These are phyloP conservation scores for Pandemis cinnamomeana DNA, from an alignment of 2,888 invertebrate genomes.

Conservation along the genomic window DNA sequence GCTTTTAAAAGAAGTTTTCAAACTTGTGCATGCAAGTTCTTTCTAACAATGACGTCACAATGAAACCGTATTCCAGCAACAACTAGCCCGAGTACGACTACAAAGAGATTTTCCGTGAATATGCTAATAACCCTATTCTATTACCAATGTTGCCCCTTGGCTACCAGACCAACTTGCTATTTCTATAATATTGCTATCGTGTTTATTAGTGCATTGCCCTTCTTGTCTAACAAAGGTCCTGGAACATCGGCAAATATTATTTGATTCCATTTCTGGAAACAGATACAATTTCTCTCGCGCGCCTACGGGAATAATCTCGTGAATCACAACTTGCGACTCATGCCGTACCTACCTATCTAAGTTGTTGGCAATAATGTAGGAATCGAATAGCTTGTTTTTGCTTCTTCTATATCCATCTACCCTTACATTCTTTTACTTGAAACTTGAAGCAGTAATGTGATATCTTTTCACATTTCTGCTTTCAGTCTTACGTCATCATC, in stretches of 20 bases:
- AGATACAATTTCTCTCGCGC: conserved; percentile 62
- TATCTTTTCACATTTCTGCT: background rate
- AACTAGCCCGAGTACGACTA: conserved; percentile 8
- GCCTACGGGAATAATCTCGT: conserved; percentile 69
- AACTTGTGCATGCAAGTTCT: background rate
- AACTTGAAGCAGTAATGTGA: background rate
- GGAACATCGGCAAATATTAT: conserved; percentile 54
- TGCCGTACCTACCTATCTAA: conserved; percentile 11
- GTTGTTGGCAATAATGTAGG: background rate
- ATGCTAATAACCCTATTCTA: conserved; percentile 2
- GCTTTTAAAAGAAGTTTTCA: background rate
- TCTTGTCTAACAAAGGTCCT: conserved; percentile 59
- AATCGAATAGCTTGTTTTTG: conserved; percentile 3
- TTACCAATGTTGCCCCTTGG: background rate
- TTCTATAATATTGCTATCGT: background rate
- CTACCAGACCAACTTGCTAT: background rate
- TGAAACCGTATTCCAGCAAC: background rate
- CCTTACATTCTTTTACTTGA: background rate
- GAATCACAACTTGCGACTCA: conserved; percentile 69
- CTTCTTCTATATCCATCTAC: background rate
- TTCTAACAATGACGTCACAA: conserved; percentile 1
- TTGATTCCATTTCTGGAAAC: conserved; percentile 68
- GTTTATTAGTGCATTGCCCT: conserved; percentile 1
- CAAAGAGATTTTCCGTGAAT: conserved; percentile 14
- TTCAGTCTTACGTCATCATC: conserved; percentile 1